A percentile compares a stretch with the other conserved stretches of the same genome.
These are phyloP conservation scores for Lipophrys pholis DNA, from an alignment of 2,113 vertebrate species.

Conservation along the genomic window DNA sequence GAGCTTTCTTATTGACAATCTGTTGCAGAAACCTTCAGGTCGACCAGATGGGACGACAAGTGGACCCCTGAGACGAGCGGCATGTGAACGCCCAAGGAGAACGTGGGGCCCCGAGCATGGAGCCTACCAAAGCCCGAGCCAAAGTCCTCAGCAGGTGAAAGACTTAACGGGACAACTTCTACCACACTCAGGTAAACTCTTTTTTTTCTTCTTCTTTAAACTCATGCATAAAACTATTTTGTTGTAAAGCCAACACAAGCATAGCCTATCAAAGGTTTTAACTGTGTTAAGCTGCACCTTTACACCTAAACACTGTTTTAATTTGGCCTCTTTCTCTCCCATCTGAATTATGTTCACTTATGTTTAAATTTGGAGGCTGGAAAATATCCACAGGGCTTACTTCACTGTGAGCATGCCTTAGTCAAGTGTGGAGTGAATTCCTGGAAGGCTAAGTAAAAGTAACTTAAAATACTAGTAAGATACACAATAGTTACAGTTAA, in stretches of 20 bases:
- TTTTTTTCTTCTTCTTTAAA: background rate
- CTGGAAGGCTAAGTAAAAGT: too few relatives aligned
- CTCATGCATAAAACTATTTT: too few relatives aligned
- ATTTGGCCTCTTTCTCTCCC: background rate
- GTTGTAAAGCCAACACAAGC: too few relatives aligned
- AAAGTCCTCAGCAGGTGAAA: slow-evolving; percentile 63
- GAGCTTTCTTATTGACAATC: slow-evolving; percentile 95
- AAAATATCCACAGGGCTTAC: too few relatives aligned
- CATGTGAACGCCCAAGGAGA: slow-evolving; percentile 72
- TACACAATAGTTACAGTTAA: background rate
- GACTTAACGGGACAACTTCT: slow-evolving; percentile 51
- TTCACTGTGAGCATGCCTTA: too few relatives aligned
- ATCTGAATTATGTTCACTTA: too few relatives aligned
- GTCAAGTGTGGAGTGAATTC: background rate
- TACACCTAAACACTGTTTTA: background rate
- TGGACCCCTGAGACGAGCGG: slow-evolving; percentile 79
- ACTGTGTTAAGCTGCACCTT: background rate
- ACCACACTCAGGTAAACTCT: slow-evolving; percentile 72
- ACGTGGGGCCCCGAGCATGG: slow-evolving; percentile 82
- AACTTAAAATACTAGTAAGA: too few relatives aligned
- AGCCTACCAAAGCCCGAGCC: slow-evolving; percentile 45
- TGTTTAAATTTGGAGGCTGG: too few relatives aligned
- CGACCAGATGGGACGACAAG: slow-evolving; percentile 60
- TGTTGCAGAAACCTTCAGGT: slow-evolving; percentile 82
- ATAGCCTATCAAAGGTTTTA: background rate